Percentiles rank a stretch among this genome's conserved stretches.
phyloP scores from a whole-genome alignment of 2,888 invertebrate species.

The Carpatolechia fugitivella region DNA sequence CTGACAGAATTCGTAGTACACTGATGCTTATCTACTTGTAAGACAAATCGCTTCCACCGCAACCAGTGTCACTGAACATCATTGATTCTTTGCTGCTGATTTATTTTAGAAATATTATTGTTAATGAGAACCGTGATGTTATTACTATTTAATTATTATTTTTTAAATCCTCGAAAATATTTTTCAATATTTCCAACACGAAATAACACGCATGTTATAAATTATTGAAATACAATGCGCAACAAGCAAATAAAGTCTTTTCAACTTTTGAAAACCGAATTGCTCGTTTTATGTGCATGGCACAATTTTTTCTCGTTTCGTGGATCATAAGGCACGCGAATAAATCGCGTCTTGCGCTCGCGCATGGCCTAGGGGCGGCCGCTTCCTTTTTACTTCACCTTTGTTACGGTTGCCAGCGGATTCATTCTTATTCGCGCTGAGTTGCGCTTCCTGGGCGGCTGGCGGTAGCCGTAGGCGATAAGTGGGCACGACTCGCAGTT shows the following conservation, averaged over 20 bases:
- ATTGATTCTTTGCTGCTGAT: slow-evolving; percentile 43
- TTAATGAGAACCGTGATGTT: slow-evolving; percentile 34
- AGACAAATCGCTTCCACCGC: slow-evolving; percentile 70
- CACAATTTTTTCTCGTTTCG: slow-evolving; percentile 45
- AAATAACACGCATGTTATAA: too few species aligned
- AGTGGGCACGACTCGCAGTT: slow-evolving; percentile 31
- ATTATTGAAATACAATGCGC: not conserved
- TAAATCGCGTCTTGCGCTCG: slow-evolving; percentile 49
- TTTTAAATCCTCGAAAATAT: too few species aligned
- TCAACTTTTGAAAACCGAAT: slow-evolving; percentile 28
- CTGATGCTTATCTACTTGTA: slow-evolving; percentile 63
- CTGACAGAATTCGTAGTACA: slow-evolving; percentile 26
- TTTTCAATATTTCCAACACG: not conserved
- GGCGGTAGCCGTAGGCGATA: slow-evolving; percentile 58
- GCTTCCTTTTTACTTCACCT: slow-evolving; percentile 76
- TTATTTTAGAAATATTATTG: slow-evolving; percentile 33
- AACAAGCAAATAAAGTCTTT: slow-evolving; percentile 3
- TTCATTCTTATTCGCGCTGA: slow-evolving; percentile 77
- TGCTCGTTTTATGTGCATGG: not conserved
- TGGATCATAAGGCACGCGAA: slow-evolving; percentile 54
- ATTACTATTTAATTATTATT: not conserved
- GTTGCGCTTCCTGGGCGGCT: slow-evolving; percentile 76
- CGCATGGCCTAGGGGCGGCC: slow-evolving; percentile 51
- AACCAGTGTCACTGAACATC: slow-evolving; percentile 50
- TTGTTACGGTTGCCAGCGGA: slow-evolving; percentile 77